phyloP scores from a whole-genome alignment of 1,140 invertebrate species.

The Rhagoletis pomonella region DNA sequence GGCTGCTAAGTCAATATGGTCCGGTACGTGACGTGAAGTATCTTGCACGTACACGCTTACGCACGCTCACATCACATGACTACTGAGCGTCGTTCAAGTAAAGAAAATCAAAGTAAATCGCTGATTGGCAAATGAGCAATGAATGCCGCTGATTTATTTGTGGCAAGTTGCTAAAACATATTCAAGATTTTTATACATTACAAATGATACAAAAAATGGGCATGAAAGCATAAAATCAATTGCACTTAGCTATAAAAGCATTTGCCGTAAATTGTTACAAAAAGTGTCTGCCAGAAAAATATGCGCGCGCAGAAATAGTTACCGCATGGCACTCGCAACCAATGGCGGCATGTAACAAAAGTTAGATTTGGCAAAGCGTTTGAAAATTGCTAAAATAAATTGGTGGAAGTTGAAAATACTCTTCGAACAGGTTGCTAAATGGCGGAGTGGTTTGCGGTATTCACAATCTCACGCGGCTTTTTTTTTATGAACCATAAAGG shows the following conservation, averaged over 20 bases:
- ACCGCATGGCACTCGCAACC: background rate
- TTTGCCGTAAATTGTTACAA: no score
- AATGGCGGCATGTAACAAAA: background rate
- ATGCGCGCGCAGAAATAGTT: background rate
- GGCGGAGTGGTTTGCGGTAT: no score
- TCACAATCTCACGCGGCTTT: background rate
- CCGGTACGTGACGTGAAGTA: background rate
- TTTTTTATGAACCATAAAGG: constrained; percentile 13
- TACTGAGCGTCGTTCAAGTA: background rate
- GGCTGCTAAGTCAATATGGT: background rate
- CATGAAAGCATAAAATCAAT: background rate
- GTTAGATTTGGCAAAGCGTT: background rate
- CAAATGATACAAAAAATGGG: background rate
- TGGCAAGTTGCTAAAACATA: constrained; percentile 17
- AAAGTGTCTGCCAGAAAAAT: no score
- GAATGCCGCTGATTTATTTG: constrained; percentile 9
- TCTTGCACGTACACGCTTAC: no score
- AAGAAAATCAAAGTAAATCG: constrained; percentile 3
- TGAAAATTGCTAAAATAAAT: background rate
- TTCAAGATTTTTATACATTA: background rate
- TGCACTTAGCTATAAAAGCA: background rate
- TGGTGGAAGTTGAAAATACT: background rate
- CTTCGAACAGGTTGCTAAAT: background rate
- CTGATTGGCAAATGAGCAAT: constrained; percentile 35
- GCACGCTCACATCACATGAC: background rate